A percentile compares a stretch with the other conserved stretches of the same genome.
phyloP scores from a whole-genome alignment of 1,140 invertebrate genomes.

The Streblospio benedicti region DNA sequence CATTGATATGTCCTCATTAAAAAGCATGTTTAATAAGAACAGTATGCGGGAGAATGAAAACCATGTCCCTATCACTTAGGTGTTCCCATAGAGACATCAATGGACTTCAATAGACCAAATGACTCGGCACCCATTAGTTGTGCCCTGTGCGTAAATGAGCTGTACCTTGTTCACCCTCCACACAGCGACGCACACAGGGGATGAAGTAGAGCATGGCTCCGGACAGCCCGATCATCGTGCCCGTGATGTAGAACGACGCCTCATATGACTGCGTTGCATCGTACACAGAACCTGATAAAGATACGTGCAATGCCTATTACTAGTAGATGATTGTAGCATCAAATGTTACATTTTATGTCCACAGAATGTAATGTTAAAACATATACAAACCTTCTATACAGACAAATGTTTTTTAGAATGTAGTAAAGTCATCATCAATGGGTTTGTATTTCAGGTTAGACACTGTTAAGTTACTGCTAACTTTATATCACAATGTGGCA shows the following conservation, averaged over 20 bases:
- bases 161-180: too few relatives aligned
- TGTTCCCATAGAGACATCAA: not conserved
- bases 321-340: not conserved
- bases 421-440: not conserved
- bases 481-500: not conserved
- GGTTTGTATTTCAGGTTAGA: not conserved
- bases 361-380: too few relatives aligned
- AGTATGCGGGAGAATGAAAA: too few relatives aligned
- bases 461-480: not conserved
- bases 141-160: too few relatives aligned
- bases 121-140: too few relatives aligned
- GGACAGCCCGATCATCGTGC: conserved; percentile 70
- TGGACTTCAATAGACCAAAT: too few relatives aligned
- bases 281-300: conserved; percentile 65
- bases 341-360: too few relatives aligned
- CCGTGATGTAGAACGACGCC: conserved; percentile 73
- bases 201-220: conserved; percentile 83
- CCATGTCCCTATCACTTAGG: not conserved
- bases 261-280: conserved; percentile 67
- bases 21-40: too few relatives aligned
- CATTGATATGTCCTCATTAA: too few relatives aligned
- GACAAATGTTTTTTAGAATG: not conserved
- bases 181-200: conserved; percentile 61
- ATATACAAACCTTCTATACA: not conserved
- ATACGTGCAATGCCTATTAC: conserved; percentile 4